A percentile compares a stretch with the other conserved stretches of the same genome.
Evolutionary conservation across 2,797 vertebrate species (phyloP).

Genomic region (Miichthys miiuy): DNA sequence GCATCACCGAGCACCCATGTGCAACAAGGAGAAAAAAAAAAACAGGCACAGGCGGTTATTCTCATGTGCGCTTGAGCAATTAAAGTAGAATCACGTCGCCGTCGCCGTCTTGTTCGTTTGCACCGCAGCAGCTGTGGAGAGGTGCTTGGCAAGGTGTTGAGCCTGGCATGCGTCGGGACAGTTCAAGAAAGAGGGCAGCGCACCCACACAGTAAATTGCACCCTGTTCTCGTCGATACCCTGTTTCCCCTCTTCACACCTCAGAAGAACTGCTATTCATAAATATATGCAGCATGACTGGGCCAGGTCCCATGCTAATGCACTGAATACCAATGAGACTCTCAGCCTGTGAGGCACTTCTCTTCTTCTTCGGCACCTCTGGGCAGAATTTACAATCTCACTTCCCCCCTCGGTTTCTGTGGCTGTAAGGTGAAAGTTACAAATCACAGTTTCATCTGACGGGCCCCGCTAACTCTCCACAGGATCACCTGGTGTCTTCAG

Average conservation of each 20-base stretch:
- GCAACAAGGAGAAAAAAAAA: background rate
- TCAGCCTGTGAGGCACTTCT: conserved; percentile 25
- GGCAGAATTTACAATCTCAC: conserved; percentile 62
- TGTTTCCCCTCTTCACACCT: conserved; percentile 60
- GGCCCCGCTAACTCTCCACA: conserved; percentile 44
- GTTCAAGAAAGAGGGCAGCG: conserved; percentile 31
- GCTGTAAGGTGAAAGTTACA: conserved; percentile 70
- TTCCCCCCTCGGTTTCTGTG: conserved; percentile 20
- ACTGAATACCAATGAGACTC: conserved; percentile 72
- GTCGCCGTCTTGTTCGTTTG: conserved; percentile 20
- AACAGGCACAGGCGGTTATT: conserved; percentile 20
- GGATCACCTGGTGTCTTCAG: conserved; percentile 62
- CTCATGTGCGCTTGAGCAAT: conserved; percentile 36
- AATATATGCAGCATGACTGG: conserved; percentile 69
- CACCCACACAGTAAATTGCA: conserved; percentile 52
- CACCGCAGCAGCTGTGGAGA: conserved; percentile 22
- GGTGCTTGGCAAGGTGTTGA: conserved; percentile 27
- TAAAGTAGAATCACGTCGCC: conserved; percentile 22
- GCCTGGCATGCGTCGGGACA: conserved; percentile 31
- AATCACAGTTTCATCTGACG: conserved; percentile 67
- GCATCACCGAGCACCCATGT: conserved; percentile 31
- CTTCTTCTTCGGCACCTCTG: conserved; percentile 54
- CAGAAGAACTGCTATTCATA: conserved; percentile 67
- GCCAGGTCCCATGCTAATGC: conserved; percentile 60
- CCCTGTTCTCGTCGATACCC: conserved; percentile 43